Percentiles rank a stretch among this genome's conserved stretches.
Evolutionary conservation across 1,140 invertebrate genomes (phyloP).

Genomic region (Eumaeus atala): DNA sequence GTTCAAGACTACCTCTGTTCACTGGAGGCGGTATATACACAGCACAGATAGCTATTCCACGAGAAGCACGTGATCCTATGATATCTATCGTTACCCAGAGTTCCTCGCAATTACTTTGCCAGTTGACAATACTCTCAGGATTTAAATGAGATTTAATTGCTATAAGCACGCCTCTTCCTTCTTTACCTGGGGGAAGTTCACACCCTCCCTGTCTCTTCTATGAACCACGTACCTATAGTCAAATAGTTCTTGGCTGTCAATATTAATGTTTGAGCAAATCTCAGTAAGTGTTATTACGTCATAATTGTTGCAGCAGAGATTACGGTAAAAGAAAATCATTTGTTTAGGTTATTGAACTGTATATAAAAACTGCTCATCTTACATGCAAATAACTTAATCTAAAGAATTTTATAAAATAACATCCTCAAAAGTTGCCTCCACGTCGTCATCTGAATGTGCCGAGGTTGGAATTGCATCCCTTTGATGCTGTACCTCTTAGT

Average conservation of each 20-base stretch:
- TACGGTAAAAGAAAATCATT: too few relatives aligned
- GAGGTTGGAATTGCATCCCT: too few relatives aligned
- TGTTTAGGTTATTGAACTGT: too few relatives aligned
- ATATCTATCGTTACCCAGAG: slow-evolving; percentile 18
- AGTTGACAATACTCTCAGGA: neutral
- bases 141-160: neutral
- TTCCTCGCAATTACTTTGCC: slow-evolving; percentile 17
- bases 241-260: slow-evolving; percentile 21
- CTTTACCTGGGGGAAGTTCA: neutral
- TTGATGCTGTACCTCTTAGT: too few relatives aligned
- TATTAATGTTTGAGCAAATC: slow-evolving; percentile 21
- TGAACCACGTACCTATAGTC: slow-evolving; percentile 20
- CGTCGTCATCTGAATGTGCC: too few relatives aligned
- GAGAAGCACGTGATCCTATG: neutral
- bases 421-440: too few relatives aligned
- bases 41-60: slow-evolving; percentile 9
- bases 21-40: slow-evolving; percentile 14
- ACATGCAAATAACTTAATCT: too few relatives aligned
- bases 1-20: neutral
- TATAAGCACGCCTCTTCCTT: neutral
- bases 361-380: too few relatives aligned
- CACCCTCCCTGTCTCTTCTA: slow-evolving; percentile 20
- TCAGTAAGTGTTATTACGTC: slow-evolving; percentile 21
- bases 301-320: slow-evolving; percentile 1
- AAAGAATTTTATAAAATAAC: too few relatives aligned